Conservation (phyloP, 2,888 invertebrate species). For the Pachydiplax longipennis region DNA sequence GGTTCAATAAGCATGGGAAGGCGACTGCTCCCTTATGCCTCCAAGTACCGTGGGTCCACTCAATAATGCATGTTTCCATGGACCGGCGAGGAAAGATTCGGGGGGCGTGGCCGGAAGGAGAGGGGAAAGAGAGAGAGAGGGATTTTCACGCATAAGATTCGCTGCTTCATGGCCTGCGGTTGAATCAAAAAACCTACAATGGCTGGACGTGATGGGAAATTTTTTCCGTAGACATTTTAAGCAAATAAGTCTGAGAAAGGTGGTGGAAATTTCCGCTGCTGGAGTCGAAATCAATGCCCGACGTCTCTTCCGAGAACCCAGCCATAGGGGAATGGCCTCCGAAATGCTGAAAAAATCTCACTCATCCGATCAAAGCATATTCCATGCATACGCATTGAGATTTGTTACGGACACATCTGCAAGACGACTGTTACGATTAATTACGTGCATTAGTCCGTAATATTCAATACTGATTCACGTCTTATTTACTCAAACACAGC, state of each 20-base stretch:
- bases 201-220: background rate
- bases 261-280: slow-evolving; percentile 26
- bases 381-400: too few relatives aligned
- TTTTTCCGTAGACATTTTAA: background rate
- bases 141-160: background rate
- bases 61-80: slow-evolving; percentile 17
- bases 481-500: too few relatives aligned
- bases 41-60: background rate
- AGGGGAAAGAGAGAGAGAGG: too few relatives aligned
- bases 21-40: background rate
- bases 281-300: slow-evolving; percentile 10
- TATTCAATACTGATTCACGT: too few relatives aligned
- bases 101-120: background rate
- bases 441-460: too few relatives aligned
- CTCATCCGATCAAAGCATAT: too few relatives aligned
- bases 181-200: background rate
- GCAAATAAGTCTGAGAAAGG: background rate
- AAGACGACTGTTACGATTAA: too few relatives aligned
- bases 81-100: background rate
- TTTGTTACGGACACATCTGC: too few relatives aligned
- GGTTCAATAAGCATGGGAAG: background rate
- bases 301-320: background rate
- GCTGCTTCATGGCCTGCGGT: background rate
- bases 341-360: background rate
- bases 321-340: background rate